Percentiles rank a stretch among this genome's conserved stretches.
phyloP scores from a whole-genome alignment of 2,888 invertebrate species.

The Nomada ferruginata region DNA sequence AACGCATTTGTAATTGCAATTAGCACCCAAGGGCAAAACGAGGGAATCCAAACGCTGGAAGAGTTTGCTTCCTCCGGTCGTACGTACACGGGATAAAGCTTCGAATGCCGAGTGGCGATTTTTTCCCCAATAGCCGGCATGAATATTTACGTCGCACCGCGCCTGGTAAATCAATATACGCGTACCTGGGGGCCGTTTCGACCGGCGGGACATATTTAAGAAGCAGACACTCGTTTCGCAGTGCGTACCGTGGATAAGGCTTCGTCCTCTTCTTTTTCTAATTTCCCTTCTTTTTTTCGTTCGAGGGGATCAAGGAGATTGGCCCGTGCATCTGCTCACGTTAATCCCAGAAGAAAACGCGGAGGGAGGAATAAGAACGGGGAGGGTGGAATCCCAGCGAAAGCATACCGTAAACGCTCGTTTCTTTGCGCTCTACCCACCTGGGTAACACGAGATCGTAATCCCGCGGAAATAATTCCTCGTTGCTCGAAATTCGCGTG shows the following conservation, averaged over 20 bases:
- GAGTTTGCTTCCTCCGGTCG: neutral
- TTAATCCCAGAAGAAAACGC: conserved; percentile 65
- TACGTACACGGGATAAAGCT: conserved; percentile 41
- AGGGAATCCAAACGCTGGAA: neutral
- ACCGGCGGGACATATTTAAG: conserved; percentile 51
- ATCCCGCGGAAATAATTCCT: conserved; percentile 48
- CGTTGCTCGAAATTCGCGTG: conserved; percentile 9
- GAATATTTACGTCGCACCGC: conserved; percentile 80
- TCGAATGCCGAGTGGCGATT: conserved; percentile 74
- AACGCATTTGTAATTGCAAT: conserved; percentile 53
- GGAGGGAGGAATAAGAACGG: conserved; percentile 41
- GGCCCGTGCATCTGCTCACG: conserved; percentile 62
- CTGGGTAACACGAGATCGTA: conserved; percentile 49
- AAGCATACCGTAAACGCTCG: conserved; percentile 55
- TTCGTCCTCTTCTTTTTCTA: neutral
- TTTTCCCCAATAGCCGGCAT: conserved; percentile 76
- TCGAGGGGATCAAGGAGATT: conserved; percentile 55
- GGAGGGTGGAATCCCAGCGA: conserved; percentile 38
- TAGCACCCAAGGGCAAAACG: conserved; percentile 22
- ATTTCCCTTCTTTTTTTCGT: neutral
- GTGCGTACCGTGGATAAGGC: conserved; percentile 24
- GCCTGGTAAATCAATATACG: conserved; percentile 77
- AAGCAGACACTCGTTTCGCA: conserved; percentile 27
- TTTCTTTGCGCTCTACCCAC: conserved; percentile 52
- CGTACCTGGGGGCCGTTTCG: conserved; percentile 45